These are phyloP conservation scores for Cavia porcellus DNA, from an alignment of 2,113 vertebrate genomes.

Conservation along the genomic window DNA sequence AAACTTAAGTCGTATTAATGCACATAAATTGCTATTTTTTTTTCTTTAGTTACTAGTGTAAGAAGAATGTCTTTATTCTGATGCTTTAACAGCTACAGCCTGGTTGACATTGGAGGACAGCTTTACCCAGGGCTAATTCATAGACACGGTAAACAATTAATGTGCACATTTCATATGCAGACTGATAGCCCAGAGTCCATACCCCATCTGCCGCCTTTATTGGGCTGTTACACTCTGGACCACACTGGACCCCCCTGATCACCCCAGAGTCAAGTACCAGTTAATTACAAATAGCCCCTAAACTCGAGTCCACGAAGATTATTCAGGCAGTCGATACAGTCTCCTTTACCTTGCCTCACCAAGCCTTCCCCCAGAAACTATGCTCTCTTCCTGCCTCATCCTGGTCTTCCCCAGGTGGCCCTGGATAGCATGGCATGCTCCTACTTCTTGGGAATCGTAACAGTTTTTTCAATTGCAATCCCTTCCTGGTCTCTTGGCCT, in stretches of 20 bases:
- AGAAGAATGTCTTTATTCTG: slow-evolving; percentile 32
- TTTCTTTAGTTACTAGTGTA: slow-evolving; percentile 59
- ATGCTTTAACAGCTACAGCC: slow-evolving; percentile 13
- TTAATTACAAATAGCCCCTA: not conserved
- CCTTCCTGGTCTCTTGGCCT: not conserved
- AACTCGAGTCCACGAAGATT: not conserved
- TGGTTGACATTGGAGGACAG: not conserved
- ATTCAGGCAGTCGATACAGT: not conserved
- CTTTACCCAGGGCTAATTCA: not conserved
- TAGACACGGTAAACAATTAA: not conserved
- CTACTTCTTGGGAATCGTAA: not conserved
- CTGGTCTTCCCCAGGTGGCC: not conserved
- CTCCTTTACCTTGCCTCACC: not conserved
- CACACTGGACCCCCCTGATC: not conserved
- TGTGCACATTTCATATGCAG: not conserved
- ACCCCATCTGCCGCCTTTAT: not conserved
- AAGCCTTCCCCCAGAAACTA: not conserved
- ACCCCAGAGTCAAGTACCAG: not conserved
- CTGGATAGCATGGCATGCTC: not conserved
- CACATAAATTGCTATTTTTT: slow-evolving; percentile 2
- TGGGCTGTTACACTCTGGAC: not conserved
- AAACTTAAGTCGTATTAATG: slow-evolving; percentile 10
- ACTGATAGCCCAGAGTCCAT: not conserved
- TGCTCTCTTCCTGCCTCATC: not conserved
- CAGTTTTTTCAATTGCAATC: not conserved